phyloP scores from a whole-genome alignment of 2,888 invertebrate genomes.

The Physocephala rufipes region DNA sequence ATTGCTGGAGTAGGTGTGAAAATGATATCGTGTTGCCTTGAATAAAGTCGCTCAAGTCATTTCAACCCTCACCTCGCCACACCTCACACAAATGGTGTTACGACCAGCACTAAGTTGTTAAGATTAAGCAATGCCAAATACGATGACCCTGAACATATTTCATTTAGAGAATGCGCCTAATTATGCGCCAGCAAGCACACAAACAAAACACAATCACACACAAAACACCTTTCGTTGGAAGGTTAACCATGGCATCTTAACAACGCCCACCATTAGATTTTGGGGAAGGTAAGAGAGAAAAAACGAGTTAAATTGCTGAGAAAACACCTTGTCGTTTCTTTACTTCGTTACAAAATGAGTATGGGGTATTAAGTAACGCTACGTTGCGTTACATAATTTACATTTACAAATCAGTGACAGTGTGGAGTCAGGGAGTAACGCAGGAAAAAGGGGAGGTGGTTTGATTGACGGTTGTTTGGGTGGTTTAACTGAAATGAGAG shows the following conservation, averaged over 20 bases:
- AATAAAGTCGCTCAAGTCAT: neutral
- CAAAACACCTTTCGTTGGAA: neutral
- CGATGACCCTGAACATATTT: neutral
- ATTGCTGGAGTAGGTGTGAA: conserved; percentile 2
- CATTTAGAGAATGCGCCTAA: neutral
- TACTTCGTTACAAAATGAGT: too few species aligned
- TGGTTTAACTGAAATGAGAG: too few species aligned
- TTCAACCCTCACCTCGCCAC: neutral
- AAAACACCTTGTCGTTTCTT: too few species aligned
- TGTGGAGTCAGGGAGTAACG: neutral
- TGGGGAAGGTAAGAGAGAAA: neutral
- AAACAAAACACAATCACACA: neutral
- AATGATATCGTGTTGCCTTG: neutral
- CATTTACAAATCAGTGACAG: too few species aligned
- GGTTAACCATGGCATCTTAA: neutral
- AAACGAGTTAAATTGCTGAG: neutral
- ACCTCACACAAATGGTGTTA: too few species aligned
- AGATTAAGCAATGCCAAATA: neutral
- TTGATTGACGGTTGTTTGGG: neutral
- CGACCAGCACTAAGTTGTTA: too few species aligned
- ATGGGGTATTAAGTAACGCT: too few species aligned
- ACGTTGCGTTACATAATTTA: too few species aligned
- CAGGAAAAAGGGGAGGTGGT: neutral
- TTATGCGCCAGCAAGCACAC: conserved; percentile 18
- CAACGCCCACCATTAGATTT: neutral